Evolutionary conservation across 2,888 invertebrate genomes (phyloP), one percentile per base, ranked within the genome.

Genomic region (Lasiommata megera): DNA sequence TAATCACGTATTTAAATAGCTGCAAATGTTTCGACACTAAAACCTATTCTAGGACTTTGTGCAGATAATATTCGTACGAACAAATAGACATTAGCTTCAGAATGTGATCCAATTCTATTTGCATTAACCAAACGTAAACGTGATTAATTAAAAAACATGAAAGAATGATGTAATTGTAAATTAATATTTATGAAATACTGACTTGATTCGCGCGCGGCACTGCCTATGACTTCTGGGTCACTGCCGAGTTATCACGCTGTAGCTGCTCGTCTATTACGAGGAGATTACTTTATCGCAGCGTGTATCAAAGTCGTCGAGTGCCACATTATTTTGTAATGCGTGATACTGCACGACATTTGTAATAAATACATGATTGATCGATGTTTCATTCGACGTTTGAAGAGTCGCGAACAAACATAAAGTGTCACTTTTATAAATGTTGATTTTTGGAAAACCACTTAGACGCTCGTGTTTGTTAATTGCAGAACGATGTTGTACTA

Each of bases 261-360:
- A 66, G 18, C 18, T 14, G 14, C 67, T 67, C 66, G 66, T 64
- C 66, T 77, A 80, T 81, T 79, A 80, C 71, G 62, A 66, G 65
- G 61, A 76, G 82, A 84, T 86, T 84, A 80, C 57, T 66, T 81
- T 88, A 88, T 88, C 88, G 76, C 67, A 56, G 68, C 69, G 78
- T 80, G 80, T 86, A 86, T 84, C 80, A 74, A 66, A 69, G 70
- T 77, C 74, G 76, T 82, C 72, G 69, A 80, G 68, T 69, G 67
- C 53, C 65, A 67, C 66, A 69, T 70, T 74, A 66, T 77, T 77
- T 74, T 77, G 73, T 77, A 75, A 77, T 75, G 63, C 47, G 48
- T 60, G 71, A 76, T 77, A 78, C 61, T 59, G 62, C 56, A 28
- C 66, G 60, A 69, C 66, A 65, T 73, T 68, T 63, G 60, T 66